These are phyloP conservation scores for Alexandromys fortis DNA, from an alignment of 2,113 vertebrate species.

Conservation along the genomic window DNA sequence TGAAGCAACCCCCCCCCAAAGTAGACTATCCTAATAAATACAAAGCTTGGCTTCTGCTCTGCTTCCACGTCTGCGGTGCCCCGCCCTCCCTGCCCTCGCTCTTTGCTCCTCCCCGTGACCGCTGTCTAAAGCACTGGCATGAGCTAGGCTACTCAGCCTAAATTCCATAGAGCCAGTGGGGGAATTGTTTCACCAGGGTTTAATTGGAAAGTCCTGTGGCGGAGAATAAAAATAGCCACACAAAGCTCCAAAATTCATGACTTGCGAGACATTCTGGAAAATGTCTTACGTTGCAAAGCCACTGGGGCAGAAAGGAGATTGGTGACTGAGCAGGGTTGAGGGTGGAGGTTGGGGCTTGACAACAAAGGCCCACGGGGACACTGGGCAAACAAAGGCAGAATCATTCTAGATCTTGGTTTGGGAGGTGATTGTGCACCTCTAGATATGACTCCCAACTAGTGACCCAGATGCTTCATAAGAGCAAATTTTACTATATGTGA, in stretches of 20 bases:
- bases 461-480: neutral
- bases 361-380: neutral
- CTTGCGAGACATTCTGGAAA: neutral
- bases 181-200: conserved; percentile 29
- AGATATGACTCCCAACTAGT: neutral
- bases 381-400: neutral
- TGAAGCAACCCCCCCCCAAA: neutral
- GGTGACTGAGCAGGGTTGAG: neutral
- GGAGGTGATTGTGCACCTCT: neutral
- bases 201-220: conserved; percentile 49
- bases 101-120: neutral
- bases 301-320: neutral
- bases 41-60: neutral
- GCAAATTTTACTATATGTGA: conserved; percentile 16
- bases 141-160: conserved; percentile 36
- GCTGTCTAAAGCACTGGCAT: neutral
- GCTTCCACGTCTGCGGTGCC: neutral
- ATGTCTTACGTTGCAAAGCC: conserved; percentile 1
- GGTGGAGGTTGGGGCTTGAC: neutral
- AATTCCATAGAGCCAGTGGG: conserved; percentile 40
- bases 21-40: neutral
- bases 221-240: conserved; percentile 52
- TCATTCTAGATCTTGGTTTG: neutral
- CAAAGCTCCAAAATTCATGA: neutral
- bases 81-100: neutral